Conservation (phyloP, 2,888 invertebrate species). For the Drosophila fulvimacula region DNA sequence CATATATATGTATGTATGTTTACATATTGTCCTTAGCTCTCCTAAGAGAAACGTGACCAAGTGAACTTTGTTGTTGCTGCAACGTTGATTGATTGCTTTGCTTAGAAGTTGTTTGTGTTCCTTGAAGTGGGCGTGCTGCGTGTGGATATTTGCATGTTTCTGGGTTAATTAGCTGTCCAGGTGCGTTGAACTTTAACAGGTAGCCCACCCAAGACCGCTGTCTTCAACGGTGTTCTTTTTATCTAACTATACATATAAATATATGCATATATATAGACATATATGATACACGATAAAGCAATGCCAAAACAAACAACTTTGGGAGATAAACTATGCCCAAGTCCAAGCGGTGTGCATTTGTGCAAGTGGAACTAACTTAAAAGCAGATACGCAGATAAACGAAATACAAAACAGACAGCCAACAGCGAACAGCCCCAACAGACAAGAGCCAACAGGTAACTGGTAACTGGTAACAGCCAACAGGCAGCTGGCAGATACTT, state of each 20-base stretch:
- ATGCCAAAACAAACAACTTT: constrained; percentile 20
- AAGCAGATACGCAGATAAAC: constrained; percentile 48
- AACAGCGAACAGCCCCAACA: constrained; percentile 16
- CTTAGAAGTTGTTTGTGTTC: constrained; percentile 53
- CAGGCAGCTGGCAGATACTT: constrained; percentile 6
- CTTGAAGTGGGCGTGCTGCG: constrained; percentile 57
- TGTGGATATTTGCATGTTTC: constrained; percentile 73
- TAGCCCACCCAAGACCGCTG: constrained; percentile 13
- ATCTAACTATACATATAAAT: constrained; percentile 12
- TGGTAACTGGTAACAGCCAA: constrained; percentile 4
- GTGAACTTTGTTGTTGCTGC: constrained; percentile 61
- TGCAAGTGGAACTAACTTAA: constrained; percentile 54
- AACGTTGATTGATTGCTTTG: constrained; percentile 75
- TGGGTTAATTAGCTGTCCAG: constrained; percentile 71
- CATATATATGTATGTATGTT: not conserved
- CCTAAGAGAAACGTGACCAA: constrained; percentile 63
- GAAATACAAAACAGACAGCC: constrained; percentile 17
- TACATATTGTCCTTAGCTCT: constrained; percentile 7
- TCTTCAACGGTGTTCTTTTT: no score
- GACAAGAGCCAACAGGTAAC: constrained; percentile 7
- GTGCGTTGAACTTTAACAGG: constrained; percentile 66
- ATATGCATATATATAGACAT: not conserved
- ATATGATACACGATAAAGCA: constrained; percentile 19
- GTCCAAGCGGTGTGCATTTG: constrained; percentile 50
- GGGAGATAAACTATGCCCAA: constrained; percentile 24